phyloP scores from a whole-genome alignment of 2,888 invertebrate species.

The Campopleginae sp. region DNA sequence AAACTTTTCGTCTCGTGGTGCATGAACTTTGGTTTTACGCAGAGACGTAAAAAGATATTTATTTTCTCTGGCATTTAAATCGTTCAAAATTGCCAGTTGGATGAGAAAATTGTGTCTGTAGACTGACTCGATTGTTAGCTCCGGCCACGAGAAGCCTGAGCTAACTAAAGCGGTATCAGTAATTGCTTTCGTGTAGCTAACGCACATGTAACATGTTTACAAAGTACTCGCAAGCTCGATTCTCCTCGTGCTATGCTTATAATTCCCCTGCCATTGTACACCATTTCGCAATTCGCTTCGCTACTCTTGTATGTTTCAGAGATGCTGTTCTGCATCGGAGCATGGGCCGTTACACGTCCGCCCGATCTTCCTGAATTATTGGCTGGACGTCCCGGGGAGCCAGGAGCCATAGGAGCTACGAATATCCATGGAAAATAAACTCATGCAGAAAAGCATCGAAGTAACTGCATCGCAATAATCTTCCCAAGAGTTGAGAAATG shows the following conservation, averaged over 20 bases:
- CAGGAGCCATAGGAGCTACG: not conserved
- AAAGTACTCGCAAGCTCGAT: slow-evolving; percentile 56
- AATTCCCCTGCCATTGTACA: slow-evolving; percentile 14
- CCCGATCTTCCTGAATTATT: slow-evolving; percentile 66
- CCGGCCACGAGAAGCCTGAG: slow-evolving; percentile 10
- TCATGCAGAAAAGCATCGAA: not conserved
- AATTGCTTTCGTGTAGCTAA: slow-evolving; percentile 66
- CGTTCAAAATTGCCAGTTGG: not conserved
- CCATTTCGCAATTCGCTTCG: slow-evolving; percentile 14
- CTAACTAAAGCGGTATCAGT: slow-evolving; percentile 53
- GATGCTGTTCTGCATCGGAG: slow-evolving; percentile 56
- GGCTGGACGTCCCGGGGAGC: slow-evolving; percentile 54
- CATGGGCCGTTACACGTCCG: slow-evolving; percentile 58
- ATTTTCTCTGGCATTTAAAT: not conserved
- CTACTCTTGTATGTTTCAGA: slow-evolving; percentile 52
- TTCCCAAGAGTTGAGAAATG: not conserved
- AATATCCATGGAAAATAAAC: not conserved
- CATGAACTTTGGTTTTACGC: not conserved
- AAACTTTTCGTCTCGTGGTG: no score
- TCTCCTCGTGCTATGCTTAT: slow-evolving; percentile 29
- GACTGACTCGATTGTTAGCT: slow-evolving; percentile 22
- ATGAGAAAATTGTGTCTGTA: slow-evolving; percentile 36
- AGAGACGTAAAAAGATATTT: not conserved
- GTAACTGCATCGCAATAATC: not conserved
- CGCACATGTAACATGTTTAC: slow-evolving; percentile 65